A percentile compares a stretch with the other conserved stretches of the same genome.
Conservation (phyloP, 1,140 invertebrate species). For the Anoplolepis gracilipes region DNA sequence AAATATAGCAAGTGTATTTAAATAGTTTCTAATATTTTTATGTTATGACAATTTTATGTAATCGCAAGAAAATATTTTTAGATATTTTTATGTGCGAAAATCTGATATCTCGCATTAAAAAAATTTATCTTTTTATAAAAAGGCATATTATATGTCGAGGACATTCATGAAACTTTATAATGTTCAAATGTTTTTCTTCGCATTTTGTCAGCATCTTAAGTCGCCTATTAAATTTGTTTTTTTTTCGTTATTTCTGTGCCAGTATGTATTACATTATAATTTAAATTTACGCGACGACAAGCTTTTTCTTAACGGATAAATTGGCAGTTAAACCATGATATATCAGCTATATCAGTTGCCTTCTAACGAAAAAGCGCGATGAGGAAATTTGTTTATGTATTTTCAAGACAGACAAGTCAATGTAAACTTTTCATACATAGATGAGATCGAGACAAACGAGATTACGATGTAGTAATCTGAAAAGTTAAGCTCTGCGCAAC, state of each 20-base stretch:
- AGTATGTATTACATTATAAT: not conserved
- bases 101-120: not conserved
- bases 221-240: not conserved
- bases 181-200: not conserved
- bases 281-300: not conserved
- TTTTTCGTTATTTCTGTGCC: not conserved
- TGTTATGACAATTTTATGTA: not conserved
- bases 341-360: not conserved
- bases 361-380: conserved; percentile 2
- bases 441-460: not conserved
- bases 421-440: not conserved
- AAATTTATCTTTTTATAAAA: not conserved
- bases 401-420: not conserved
- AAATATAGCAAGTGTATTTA: not conserved
- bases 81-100: not conserved
- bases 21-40: not conserved
- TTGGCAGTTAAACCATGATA: conserved; percentile 6
- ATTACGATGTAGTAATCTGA: not conserved
- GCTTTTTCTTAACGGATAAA: not conserved
- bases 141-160: not conserved
- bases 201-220: not conserved
- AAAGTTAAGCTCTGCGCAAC: not conserved
- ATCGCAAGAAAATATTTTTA: not conserved
- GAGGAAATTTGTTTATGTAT: not conserved
- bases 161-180: not conserved